Conservation (phyloP, 2,797 vertebrate species). For the Macropodus opercularis region DNA sequence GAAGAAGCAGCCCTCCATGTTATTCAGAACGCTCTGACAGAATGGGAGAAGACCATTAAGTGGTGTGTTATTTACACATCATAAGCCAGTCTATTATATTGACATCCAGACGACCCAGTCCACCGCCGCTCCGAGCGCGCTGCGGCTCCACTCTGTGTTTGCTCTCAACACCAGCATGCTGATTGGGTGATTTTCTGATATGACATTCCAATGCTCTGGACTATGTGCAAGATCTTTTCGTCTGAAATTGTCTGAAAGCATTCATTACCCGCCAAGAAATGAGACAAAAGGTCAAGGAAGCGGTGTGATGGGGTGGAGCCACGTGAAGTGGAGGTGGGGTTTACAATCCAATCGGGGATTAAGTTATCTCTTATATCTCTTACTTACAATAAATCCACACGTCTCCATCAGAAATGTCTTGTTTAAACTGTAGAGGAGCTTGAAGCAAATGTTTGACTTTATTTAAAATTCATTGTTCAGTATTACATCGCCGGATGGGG, state of each 20-base stretch:
- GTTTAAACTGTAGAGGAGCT: constrained; percentile 83
- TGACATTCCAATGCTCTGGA: constrained; percentile 80
- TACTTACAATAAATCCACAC: constrained; percentile 85
- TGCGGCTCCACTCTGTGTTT: constrained; percentile 79
- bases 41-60: constrained; percentile 80
- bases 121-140: constrained; percentile 57
- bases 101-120: constrained; percentile 79
- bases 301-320: constrained; percentile 70
- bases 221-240: constrained; percentile 74
- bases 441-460: constrained; percentile 87
- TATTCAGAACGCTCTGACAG: constrained; percentile 75
- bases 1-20: constrained; percentile 60
- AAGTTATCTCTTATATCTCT: constrained; percentile 83
- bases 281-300: constrained; percentile 84
- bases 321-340: constrained; percentile 75
- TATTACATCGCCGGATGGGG: constrained; percentile 72
- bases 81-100: constrained; percentile 85
- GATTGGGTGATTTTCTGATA: constrained; percentile 86
- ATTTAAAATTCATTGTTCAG: constrained; percentile 83
- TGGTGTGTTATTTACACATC: constrained; percentile 84
- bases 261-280: constrained; percentile 82
- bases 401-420: constrained; percentile 82
- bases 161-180: constrained; percentile 83
- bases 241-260: constrained; percentile 82
- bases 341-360: constrained; percentile 83